Evolutionary conservation across 2,113 vertebrate species (phyloP).

Genomic region (Drymodes brunneopygia): DNA sequence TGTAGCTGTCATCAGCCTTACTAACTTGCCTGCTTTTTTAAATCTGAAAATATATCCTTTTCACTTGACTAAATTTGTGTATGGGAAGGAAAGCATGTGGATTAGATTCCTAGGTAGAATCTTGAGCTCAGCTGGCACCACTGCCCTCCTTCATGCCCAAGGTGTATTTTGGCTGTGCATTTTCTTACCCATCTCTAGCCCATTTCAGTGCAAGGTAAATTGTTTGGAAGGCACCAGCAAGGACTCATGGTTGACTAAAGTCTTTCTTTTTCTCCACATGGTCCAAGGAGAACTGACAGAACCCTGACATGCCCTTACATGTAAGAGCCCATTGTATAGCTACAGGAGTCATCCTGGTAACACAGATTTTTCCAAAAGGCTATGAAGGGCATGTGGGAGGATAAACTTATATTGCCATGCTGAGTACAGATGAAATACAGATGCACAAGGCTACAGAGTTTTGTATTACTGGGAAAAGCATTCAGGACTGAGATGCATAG

Average conservation of each 20-base stretch:
- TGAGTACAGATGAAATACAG: neutral
- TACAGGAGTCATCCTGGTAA: neutral
- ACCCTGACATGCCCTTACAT: fast-evolving
- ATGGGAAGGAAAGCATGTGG: neutral
- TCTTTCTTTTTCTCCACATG: neutral
- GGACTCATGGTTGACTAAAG: neutral
- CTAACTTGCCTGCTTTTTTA: neutral
- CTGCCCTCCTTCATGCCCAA: neutral
- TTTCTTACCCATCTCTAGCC: neutral
- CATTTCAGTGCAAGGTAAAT: neutral
- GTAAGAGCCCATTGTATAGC: neutral
- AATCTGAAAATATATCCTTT: neutral
- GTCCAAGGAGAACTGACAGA: fast-evolving
- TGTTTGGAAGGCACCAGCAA: neutral
- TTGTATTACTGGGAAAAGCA: neutral
- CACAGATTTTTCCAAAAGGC: neutral
- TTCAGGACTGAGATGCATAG: neutral
- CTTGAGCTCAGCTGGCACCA: neutral
- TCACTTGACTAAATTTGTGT: neutral
- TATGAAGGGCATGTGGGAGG: neutral
- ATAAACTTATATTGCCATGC: neutral
- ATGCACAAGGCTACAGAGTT: neutral
- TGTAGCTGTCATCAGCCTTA: neutral
- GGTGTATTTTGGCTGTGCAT: neutral
- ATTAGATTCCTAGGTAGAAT: neutral